Conservation (phyloP, 2,113 vertebrate species). For the Ploceus nigricollis region DNA sequence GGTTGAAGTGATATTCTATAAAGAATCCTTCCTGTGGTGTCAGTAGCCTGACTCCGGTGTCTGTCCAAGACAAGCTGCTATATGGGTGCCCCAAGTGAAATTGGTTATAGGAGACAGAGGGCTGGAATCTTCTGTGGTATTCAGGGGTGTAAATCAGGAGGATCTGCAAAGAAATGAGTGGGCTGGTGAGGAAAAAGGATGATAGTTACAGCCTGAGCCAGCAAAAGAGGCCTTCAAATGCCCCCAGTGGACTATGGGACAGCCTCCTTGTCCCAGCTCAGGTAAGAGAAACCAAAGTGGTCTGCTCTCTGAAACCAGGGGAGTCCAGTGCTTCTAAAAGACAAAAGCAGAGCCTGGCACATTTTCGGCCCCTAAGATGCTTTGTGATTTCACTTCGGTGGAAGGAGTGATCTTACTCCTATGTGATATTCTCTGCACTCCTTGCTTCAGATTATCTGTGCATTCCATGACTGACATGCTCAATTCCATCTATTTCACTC, state of each 20-base stretch:
- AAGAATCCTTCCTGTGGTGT: neutral
- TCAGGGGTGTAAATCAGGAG: neutral
- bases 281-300: neutral
- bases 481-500: neutral
- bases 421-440: neutral
- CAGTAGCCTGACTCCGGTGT: neutral
- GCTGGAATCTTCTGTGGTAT: neutral
- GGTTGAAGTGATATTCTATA: neutral
- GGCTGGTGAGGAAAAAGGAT: neutral
- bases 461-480: neutral
- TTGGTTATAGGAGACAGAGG: neutral
- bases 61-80: neutral
- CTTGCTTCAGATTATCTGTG: neutral
- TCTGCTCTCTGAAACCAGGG: neutral
- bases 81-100: neutral
- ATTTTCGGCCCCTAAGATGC: neutral
- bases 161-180: neutral
- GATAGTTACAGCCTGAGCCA: neutral
- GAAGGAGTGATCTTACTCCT: neutral
- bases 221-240: neutral
- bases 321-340: neutral
- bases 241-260: neutral
- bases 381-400: neutral
- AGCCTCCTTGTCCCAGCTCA: accelerated
- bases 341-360: neutral